A percentile compares a stretch with the other conserved stretches of the same genome.
These are phyloP conservation scores for Listronotus oregonensis DNA, from an alignment of 1,140 invertebrate species.

Conservation along the genomic window DNA sequence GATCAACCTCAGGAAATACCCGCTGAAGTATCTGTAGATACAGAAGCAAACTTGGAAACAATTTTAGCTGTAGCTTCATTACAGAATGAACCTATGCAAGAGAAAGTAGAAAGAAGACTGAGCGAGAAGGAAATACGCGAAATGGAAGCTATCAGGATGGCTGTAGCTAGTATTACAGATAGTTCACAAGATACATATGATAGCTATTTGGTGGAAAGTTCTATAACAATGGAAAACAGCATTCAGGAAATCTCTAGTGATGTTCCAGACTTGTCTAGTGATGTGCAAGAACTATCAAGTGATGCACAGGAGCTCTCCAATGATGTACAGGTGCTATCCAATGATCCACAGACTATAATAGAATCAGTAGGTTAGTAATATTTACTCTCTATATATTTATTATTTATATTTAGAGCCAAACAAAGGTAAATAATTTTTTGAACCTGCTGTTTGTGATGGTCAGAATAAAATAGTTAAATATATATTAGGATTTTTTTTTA, in stretches of 20 bases:
- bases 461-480: too few species aligned
- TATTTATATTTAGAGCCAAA: too few species aligned
- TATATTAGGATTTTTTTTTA: too few species aligned
- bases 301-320: neutral
- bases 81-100: constrained; percentile 27
- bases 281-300: constrained; percentile 1
- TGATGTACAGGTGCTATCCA: neutral
- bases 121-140: constrained; percentile 38
- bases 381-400: too few species aligned
- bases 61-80: constrained; percentile 40
- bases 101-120: constrained; percentile 11
- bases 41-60: constrained; percentile 38
- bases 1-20: neutral
- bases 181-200: constrained; percentile 34
- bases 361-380: too few species aligned
- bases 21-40: neutral
- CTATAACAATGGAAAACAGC: neutral
- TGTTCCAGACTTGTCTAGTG: constrained; percentile 3
- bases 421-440: too few species aligned
- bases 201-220: constrained; percentile 19
- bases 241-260: constrained; percentile 4
- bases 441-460: too few species aligned
- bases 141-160: constrained; percentile 40
- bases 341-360: too few species aligned
- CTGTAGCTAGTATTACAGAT: constrained; percentile 39